A percentile compares a stretch with the other conserved stretches of the same genome.
These are phyloP conservation scores for Spicauda simplicius DNA, from an alignment of 2,888 invertebrate species.

Conservation along the genomic window DNA sequence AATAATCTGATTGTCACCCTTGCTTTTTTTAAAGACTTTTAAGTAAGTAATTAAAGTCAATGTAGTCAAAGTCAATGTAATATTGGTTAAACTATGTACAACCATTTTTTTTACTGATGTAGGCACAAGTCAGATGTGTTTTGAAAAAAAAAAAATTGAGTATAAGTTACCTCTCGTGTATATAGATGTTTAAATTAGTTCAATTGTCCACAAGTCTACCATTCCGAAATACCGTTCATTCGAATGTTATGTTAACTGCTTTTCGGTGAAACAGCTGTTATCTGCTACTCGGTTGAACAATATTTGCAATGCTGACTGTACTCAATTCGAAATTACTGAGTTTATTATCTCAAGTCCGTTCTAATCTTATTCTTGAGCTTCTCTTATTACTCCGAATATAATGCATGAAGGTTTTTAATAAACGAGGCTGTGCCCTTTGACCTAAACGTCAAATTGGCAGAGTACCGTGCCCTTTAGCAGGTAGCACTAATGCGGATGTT, in stretches of 20 bases:
- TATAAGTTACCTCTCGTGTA: too few species aligned
- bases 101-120: too few species aligned
- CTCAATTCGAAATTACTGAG: neutral
- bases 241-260: neutral
- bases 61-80: too few species aligned
- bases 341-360: neutral
- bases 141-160: too few species aligned
- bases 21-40: too few species aligned
- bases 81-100: too few species aligned
- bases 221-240: neutral
- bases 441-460: neutral
- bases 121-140: too few species aligned
- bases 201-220: neutral
- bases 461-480: slow-evolving; percentile 20
- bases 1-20: too few species aligned
- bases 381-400: neutral
- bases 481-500: slow-evolving; percentile 28
- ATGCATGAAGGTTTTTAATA: neutral
- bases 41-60: too few species aligned
- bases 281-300: neutral
- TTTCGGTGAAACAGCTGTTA: neutral
- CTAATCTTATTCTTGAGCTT: neutral
- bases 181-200: neutral
- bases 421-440: slow-evolving; percentile 1
- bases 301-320: neutral